phyloP scores from a whole-genome alignment of 1,140 invertebrate species.

The Dinoponera quadriceps region DNA sequence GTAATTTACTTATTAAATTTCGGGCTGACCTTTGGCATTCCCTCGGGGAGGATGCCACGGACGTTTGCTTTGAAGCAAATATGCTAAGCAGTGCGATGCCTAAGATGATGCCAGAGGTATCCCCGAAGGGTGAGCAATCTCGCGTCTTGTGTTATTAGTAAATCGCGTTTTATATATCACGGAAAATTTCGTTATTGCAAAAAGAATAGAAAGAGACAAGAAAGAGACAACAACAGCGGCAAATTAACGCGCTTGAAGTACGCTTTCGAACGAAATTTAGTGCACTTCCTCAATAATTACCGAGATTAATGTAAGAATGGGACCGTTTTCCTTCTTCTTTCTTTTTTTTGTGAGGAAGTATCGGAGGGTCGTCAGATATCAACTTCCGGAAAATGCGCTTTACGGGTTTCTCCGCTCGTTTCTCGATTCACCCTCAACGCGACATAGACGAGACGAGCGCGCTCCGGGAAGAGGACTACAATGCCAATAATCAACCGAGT shows the following conservation, averaged over 20 bases:
- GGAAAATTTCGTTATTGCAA: slow-evolving; percentile 4
- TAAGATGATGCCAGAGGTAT: slow-evolving; percentile 72
- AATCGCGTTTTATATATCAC: slow-evolving; percentile 4
- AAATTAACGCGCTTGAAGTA: not conserved
- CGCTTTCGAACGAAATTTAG: not conserved
- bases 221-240: not conserved
- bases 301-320: not conserved
- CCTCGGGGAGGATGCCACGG: slow-evolving; percentile 79
- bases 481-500: slow-evolving; percentile 82
- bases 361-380: not conserved
- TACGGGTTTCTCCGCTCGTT: not conserved
- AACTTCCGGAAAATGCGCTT: slow-evolving; percentile 3
- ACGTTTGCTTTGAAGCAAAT: slow-evolving; percentile 84
- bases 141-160: slow-evolving; percentile 14
- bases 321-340: not conserved
- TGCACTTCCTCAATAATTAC: not conserved
- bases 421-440: not conserved
- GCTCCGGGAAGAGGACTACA: slow-evolving; percentile 72
- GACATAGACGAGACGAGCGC: slow-evolving; percentile 33
- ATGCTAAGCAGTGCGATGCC: slow-evolving; percentile 82
- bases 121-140: slow-evolving; percentile 67
- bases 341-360: not conserved
- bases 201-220: no score
- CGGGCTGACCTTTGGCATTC: slow-evolving; percentile 83
- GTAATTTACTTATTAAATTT: slow-evolving; percentile 86